phyloP scores from a whole-genome alignment of 2,888 invertebrate species.

The Calliphora vomitoria region DNA sequence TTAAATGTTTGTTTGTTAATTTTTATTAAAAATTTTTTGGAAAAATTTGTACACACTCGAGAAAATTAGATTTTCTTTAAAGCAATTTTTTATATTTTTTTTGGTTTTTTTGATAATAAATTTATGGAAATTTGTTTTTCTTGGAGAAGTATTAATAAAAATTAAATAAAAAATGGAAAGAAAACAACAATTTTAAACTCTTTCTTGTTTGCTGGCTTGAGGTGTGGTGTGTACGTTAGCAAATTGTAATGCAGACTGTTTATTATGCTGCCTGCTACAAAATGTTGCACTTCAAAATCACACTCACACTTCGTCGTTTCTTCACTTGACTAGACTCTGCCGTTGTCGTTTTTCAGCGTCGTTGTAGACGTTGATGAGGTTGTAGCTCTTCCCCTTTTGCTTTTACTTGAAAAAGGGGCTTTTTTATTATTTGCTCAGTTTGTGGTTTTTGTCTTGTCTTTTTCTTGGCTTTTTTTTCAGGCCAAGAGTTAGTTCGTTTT shows the following conservation, averaged over 20 bases:
- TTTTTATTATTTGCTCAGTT: slow-evolving; percentile 33
- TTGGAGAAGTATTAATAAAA: not conserved
- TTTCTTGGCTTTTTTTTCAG: slow-evolving; percentile 28
- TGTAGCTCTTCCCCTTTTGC: slow-evolving; percentile 29
- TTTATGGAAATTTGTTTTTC: slow-evolving; percentile 35
- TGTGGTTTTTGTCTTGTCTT: slow-evolving; percentile 58
- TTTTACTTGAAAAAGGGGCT: not conserved
- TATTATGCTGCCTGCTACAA: slow-evolving; percentile 61
- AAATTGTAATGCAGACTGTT: slow-evolving; percentile 71
- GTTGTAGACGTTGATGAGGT: slow-evolving; percentile 4
- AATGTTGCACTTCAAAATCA: slow-evolving; percentile 69
- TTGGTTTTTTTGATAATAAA: not conserved
- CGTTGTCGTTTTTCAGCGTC: slow-evolving; percentile 25
- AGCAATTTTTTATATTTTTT: slow-evolving; percentile 23
- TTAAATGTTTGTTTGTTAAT: slow-evolving; percentile 33
- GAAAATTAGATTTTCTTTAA: slow-evolving; percentile 71
- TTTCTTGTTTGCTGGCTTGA: slow-evolving; percentile 25
- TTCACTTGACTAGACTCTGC: slow-evolving; percentile 61
- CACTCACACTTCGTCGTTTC: slow-evolving; percentile 45
- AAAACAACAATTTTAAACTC: slow-evolving; percentile 28
- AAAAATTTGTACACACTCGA: slow-evolving; percentile 71
- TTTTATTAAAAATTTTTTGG: slow-evolving; percentile 46
- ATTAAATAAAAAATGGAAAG: not conserved
- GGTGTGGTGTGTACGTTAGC: slow-evolving; percentile 59
- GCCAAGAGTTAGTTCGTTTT: slow-evolving; percentile 36